These are phyloP conservation scores for Amphilophus citrinellus DNA, from an alignment of 2,113 vertebrate species.

Conservation along the genomic window DNA sequence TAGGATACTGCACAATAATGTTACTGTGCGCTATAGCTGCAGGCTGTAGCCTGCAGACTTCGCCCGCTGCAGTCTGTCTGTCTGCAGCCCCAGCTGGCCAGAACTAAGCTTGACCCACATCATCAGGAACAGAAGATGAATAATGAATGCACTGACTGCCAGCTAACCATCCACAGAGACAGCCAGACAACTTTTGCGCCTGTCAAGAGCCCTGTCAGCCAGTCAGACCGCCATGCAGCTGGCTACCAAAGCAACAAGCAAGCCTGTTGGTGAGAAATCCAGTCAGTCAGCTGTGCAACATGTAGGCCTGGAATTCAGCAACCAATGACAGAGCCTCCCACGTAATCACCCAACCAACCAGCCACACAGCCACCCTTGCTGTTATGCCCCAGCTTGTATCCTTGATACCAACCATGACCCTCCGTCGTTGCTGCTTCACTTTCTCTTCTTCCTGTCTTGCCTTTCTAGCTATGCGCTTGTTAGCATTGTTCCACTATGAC, in stretches of 20 bases:
- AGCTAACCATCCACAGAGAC: slow-evolving; percentile 52
- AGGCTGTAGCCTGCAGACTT: slow-evolving; percentile 55
- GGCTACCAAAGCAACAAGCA: slow-evolving; percentile 23
- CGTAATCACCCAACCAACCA: slow-evolving; percentile 13
- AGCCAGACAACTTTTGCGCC: slow-evolving; percentile 34
- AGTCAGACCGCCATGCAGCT: slow-evolving; percentile 7
- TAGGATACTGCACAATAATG: slow-evolving; percentile 50
- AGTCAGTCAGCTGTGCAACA: slow-evolving; percentile 17
- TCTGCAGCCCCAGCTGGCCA: slow-evolving; percentile 43
- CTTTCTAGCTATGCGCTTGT: slow-evolving; percentile 31
- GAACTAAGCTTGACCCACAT: slow-evolving; percentile 73
- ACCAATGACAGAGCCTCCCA: slow-evolving; percentile 13
- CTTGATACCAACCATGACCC: neutral
- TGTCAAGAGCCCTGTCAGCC: slow-evolving; percentile 52
- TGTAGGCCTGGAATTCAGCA: slow-evolving; percentile 14
- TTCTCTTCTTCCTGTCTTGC: slow-evolving; percentile 2
- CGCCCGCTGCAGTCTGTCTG: slow-evolving; percentile 24
- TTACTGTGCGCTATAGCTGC: slow-evolving; percentile 45
- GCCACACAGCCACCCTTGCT: slow-evolving; percentile 2
- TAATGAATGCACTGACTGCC: slow-evolving; percentile 72
- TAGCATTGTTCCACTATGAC: slow-evolving; percentile 41
- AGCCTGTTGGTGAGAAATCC: slow-evolving; percentile 35
- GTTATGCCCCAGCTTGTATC: slow-evolving; percentile 18
- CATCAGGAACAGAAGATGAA: slow-evolving; percentile 70
- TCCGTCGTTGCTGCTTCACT: slow-evolving; percentile 25